Evolutionary conservation across 2,113 vertebrate genomes (phyloP).

Genomic region (Tetraodon nigroviridis): DNA sequence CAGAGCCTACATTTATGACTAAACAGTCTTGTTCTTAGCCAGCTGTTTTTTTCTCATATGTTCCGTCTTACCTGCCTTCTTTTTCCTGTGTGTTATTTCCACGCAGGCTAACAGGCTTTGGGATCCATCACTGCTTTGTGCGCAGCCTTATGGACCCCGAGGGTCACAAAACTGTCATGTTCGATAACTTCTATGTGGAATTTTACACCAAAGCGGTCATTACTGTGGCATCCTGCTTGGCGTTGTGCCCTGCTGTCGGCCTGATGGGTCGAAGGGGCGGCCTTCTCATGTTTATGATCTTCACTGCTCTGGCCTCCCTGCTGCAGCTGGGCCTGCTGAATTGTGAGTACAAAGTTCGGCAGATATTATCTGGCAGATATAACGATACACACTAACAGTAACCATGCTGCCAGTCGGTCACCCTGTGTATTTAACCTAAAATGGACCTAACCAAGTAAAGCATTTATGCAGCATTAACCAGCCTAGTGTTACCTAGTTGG

Average conservation of each 20-base stretch:
- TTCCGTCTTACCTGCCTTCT: neutral
- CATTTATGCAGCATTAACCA: no score
- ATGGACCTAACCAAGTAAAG: no score
- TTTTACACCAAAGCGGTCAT: conserved; percentile 94
- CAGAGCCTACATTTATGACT: neutral
- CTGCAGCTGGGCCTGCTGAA: conserved; percentile 94
- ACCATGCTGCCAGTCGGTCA: no score
- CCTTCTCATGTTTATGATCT: conserved; percentile 93
- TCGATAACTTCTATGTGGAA: conserved; percentile 88
- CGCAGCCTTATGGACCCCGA: conserved; percentile 92
- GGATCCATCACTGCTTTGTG: conserved; percentile 96
- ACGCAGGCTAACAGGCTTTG: conserved; percentile 87
- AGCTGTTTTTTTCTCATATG: neutral
- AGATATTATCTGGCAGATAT: no score
- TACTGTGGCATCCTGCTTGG: conserved; percentile 85
- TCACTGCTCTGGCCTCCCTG: conserved; percentile 91
- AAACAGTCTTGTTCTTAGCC: neutral
- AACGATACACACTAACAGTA: no score
- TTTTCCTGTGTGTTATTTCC: conserved; percentile 6
- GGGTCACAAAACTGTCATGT: conserved; percentile 75
- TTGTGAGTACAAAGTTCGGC: conserved; percentile 75
- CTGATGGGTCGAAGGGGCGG: conserved; percentile 89
- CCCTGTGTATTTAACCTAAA: no score
- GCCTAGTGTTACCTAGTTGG: no score
- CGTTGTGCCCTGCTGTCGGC: conserved; percentile 86